Base-by-base conservation (phyloP, 2,113 vertebrate species). In the Upupa epops region DNA sequence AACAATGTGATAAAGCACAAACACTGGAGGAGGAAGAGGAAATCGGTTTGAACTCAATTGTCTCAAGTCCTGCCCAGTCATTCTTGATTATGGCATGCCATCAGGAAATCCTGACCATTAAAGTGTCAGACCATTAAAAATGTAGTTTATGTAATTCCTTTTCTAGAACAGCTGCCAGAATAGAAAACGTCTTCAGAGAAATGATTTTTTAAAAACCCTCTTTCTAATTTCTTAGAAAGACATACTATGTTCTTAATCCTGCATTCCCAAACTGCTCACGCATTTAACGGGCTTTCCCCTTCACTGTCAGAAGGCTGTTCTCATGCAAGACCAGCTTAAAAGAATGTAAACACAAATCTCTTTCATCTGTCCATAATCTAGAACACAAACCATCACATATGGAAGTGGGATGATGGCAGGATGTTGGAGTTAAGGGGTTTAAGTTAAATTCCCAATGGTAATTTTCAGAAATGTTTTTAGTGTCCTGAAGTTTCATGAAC, bases 101-200 rank as follows among this genome's bases (percentile, higher is more conserved):
- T 25, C 74, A 95, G 95, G 93, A 96, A 95, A 95, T 96, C 92
- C 92, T 92, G 92, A 56, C 83, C 70, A 90, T 91, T 92, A 96
- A 94, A 68, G 19, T 92, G 83, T 90, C 92, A 94, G 71, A 60
- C 52, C 26, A 95, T 79, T 93, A 89, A 93, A 92, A 94, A 81
- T 25, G 24, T 16, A 86, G 74, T 92, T 96, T 89, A 94, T 73
- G 58, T 70, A 88, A 93, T 48, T 79, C 24, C 20, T 78, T 84
- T 86, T 48, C 86, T 92, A 86, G 25, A 92, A 78, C 46, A 84
- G 84, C 34, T 66, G 65, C 66, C 74, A 93, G 60, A 82, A 89
- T 3, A 92, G 17, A 72, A 91, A 90, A 51, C 5, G 6, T 78
- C 66, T 65, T 79, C 66, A 88, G 54, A 81, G 8, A 81, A 86